Evolutionary conservation across 2,113 vertebrate genomes (phyloP).

Genomic region (Miniopterus natalensis): DNA sequence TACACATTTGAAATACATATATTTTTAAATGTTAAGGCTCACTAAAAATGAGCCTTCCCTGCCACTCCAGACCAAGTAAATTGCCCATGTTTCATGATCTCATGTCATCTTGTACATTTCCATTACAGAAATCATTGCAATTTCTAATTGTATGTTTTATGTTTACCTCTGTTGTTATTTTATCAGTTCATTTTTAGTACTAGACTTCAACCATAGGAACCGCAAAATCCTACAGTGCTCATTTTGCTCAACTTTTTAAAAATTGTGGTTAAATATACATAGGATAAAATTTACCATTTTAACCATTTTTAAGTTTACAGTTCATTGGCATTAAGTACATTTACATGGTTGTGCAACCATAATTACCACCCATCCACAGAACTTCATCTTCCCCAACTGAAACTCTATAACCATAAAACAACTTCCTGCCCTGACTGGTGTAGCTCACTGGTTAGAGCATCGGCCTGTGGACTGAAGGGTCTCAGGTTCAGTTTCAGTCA

Average conservation of each 20-base stretch:
- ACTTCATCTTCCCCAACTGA: background rate
- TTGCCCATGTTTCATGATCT: background rate
- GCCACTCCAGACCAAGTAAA: background rate
- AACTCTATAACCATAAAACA: background rate
- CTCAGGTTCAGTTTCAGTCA: too few relatives aligned
- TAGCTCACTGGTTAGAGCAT: too few relatives aligned
- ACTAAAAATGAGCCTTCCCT: background rate
- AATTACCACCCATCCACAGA: background rate
- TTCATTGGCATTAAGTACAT: background rate
- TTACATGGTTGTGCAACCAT: background rate
- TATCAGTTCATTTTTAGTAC: background rate
- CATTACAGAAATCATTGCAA: background rate
- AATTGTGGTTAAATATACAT: background rate
- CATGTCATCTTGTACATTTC: background rate
- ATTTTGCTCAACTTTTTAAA: background rate
- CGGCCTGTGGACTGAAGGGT: too few relatives aligned
- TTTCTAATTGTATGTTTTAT: background rate
- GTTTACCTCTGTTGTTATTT: background rate
- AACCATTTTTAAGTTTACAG: background rate
- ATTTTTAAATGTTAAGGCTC: background rate
- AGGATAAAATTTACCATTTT: background rate
- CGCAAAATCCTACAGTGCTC: background rate
- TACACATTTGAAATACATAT: background rate
- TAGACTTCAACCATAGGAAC: background rate
- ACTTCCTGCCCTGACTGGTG: too few relatives aligned